Evolutionary conservation across 2,113 vertebrate genomes (phyloP), one percentile per base, ranked within the genome.

Genomic region (Tympanuchus pallidicinctus): DNA sequence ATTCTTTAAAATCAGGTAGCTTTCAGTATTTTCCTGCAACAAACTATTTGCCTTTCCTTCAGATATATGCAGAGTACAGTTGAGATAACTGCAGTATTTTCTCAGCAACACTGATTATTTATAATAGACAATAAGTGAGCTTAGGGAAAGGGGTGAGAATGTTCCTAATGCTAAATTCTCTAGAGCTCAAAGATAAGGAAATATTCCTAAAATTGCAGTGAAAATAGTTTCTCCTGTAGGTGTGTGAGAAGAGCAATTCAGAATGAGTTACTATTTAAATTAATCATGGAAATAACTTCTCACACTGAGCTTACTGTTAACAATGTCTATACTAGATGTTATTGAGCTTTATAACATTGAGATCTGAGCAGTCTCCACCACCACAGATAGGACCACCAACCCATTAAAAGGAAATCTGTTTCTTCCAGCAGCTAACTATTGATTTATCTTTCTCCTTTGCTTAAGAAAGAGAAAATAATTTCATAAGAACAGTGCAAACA

Each of bases 351-450:
- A 61, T 69, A 43, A 69, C 87, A 90, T 72, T 30, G 85, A 82
- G 64, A 15, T 71, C 48, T 24, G 10, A 83, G 77, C 74, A 77
- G 47, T 70, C 91, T 79, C 47, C 36, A 54, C 86, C 83, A 88
- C 34, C 79, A 71, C 77, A 96, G 95, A 95, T 97, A 96, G 40
- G 94, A 96, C 92, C 81, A 61, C 42, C 59, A 50, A 74, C 70
- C 48, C 93, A 95, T 86, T 89, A 42, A 89, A 88, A 88, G 96
- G 85, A 95, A 92, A 96, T 80, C 93, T 92, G 75, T 96, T 91
- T 91, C 91, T 90, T 94, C 90, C 84, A 60, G 70, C 40, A 65
- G 89, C 80, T 85, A 85, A 86, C 22, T 95, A 97, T 94, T 54
- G 96, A 98, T 96, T 66, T 52, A 32, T 48, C 50, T 74, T 54